Evolutionary conservation across 2,113 vertebrate genomes (phyloP).

Genomic region (Eubucco bourcierii): DNA sequence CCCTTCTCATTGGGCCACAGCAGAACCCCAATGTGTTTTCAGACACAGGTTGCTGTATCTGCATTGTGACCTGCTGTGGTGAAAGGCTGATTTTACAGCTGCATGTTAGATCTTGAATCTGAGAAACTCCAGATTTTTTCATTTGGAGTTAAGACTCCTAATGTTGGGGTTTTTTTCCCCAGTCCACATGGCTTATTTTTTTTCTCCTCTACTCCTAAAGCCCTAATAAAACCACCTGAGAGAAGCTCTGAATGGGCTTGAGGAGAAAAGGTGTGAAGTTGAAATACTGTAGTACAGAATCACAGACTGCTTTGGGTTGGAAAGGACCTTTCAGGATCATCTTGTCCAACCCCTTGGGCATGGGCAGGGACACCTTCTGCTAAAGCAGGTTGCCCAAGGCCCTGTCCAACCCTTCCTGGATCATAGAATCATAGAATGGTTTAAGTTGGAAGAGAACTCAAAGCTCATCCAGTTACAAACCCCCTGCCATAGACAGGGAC

Average conservation of each 20-base stretch:
- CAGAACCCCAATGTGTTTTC: not conserved
- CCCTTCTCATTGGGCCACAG: not conserved
- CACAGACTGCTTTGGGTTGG: not conserved
- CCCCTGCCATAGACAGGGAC: too few species aligned
- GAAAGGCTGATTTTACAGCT: not conserved
- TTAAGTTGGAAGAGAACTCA: too few species aligned
- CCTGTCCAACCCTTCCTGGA: not conserved
- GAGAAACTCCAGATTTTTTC: not conserved
- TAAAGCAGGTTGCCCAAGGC: not conserved
- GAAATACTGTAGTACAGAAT: not conserved
- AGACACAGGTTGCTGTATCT: fast-evolving
- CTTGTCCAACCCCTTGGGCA: not conserved
- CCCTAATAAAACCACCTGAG: not conserved
- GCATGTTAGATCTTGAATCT: fast-evolving
- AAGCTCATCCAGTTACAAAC: too few species aligned
- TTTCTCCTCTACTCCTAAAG: not conserved
- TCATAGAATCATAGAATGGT: too few species aligned
- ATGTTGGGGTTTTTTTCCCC: not conserved
- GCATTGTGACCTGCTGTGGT: not conserved
- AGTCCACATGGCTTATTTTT: not conserved
- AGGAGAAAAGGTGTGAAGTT: not conserved
- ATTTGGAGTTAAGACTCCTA: not conserved
- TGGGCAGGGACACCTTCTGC: not conserved
- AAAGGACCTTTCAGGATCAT: not conserved
- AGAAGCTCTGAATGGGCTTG: not conserved